phyloP scores from a whole-genome alignment of 2,113 vertebrate genomes.

The Candoia aspera region DNA sequence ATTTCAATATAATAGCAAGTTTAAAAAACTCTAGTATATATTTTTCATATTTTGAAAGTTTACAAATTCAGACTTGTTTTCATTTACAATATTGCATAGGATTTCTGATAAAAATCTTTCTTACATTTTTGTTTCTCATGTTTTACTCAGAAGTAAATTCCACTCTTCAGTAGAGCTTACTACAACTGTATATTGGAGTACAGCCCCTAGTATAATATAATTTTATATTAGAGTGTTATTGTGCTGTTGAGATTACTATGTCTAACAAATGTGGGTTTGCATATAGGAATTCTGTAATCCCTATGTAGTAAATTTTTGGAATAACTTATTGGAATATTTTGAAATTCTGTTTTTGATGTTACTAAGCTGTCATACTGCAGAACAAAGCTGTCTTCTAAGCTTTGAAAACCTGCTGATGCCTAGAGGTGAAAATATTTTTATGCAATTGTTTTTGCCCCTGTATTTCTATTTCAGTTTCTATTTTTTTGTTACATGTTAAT shows the following conservation, averaged over 20 bases:
- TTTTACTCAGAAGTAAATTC: not conserved
- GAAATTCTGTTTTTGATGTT: conserved; percentile 52
- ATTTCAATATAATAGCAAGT: conserved; percentile 3
- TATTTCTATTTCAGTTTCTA: conserved; percentile 20
- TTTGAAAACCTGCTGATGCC: conserved; percentile 42
- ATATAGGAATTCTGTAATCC: conserved; percentile 28
- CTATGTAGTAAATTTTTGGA: conserved; percentile 48
- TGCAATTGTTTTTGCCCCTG: conserved; percentile 49
- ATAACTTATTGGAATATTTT: conserved; percentile 49
- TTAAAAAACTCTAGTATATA: conserved; percentile 22
- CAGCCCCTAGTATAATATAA: conserved; percentile 6
- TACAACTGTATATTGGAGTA: not conserved
- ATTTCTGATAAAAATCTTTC: conserved; percentile 30
- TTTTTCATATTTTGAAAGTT: not conserved
- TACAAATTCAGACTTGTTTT: not conserved
- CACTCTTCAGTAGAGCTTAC: not conserved
- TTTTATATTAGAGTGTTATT: conserved; percentile 40
- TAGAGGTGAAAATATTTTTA: conserved; percentile 26
- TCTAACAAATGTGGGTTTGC: conserved; percentile 48
- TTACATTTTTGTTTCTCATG: not conserved
- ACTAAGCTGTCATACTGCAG: conserved; percentile 38
- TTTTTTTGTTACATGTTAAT: conserved; percentile 26
- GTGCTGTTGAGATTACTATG: conserved; percentile 48
- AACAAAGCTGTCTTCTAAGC: conserved; percentile 53
- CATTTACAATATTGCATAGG: conserved; percentile 21